A percentile compares a stretch with the other conserved stretches of the same genome.
These are phyloP conservation scores for Syngnathoides biaculeatus DNA, from an alignment of 2,113 vertebrate genomes.

Conservation along the genomic window DNA sequence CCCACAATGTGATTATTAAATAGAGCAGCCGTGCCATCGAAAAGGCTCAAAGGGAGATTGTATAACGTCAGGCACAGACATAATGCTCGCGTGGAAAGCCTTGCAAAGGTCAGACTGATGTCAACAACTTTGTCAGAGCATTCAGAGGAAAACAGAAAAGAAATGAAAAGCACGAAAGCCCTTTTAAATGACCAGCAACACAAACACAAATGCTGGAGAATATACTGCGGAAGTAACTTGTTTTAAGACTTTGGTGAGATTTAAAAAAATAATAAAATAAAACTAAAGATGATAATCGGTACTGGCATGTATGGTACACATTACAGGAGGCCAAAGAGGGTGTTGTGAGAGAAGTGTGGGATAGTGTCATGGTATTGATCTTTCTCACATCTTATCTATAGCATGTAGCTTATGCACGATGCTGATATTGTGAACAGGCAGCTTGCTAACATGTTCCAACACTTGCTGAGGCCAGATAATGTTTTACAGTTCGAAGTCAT, in stretches of 20 bases:
- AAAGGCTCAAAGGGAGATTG: slow-evolving; percentile 11
- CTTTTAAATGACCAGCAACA: slow-evolving; percentile 1
- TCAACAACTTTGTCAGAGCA: slow-evolving; percentile 16
- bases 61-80: slow-evolving; percentile 5
- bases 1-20: slow-evolving; percentile 21
- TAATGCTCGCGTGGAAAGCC: background rate
- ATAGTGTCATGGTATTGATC: background rate
- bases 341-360: background rate
- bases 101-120: slow-evolving; percentile 18
- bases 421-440: background rate
- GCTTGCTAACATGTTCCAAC: background rate
- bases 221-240: slow-evolving; percentile 12
- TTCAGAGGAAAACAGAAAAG: slow-evolving; percentile 13
- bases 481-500: background rate
- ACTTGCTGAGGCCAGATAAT: background rate
- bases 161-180: background rate
- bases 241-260: slow-evolving; percentile 55
- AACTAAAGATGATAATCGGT: slow-evolving; percentile 2
- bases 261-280: background rate
- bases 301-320: slow-evolving; percentile 8
- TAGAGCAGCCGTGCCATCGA: slow-evolving; percentile 8
- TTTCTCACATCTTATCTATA: background rate
- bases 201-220: slow-evolving; percentile 17
- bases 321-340: background rate
- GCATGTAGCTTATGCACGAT: background rate